phyloP scores from a whole-genome alignment of 53 echinoderm and acorn worm genomes.

The Zoroaster sp. region DNA sequence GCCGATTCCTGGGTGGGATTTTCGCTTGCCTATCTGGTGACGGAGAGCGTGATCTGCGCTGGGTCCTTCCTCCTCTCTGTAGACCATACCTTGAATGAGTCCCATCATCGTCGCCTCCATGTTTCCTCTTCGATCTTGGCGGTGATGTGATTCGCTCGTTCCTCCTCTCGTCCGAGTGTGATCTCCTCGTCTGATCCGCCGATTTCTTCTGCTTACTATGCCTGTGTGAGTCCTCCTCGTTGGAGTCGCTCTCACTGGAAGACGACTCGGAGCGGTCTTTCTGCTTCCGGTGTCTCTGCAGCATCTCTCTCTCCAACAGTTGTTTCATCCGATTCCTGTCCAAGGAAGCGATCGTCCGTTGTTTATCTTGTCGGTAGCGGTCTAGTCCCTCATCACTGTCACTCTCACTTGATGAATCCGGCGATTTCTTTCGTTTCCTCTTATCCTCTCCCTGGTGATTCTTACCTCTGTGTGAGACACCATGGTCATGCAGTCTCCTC shows the following conservation, averaged over 20 bases:
- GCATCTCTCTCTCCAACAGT: slow-evolving; percentile 35
- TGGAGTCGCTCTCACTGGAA: slow-evolving; percentile 26
- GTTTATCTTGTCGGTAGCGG: not conserved
- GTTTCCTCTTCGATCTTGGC: not conserved
- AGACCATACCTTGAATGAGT: not conserved
- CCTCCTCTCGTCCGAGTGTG: not conserved
- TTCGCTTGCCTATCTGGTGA: not conserved
- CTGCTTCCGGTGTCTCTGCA: not conserved
- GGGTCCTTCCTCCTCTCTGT: slow-evolving; percentile 8
- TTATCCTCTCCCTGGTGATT: not conserved
- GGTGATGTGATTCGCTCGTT: not conserved
- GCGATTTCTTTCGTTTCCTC: not conserved
- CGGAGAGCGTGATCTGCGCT: not conserved
- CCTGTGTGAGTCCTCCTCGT: not conserved
- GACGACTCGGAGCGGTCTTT: slow-evolving; percentile 3
- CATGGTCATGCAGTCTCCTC: not conserved
- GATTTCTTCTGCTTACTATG: not conserved
- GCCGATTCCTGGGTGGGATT: slow-evolving; percentile 2
- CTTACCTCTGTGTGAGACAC: not conserved
- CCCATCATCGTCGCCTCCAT: not conserved
- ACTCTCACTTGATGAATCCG: slow-evolving; percentile 7
- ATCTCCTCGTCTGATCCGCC: not conserved
- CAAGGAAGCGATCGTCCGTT: slow-evolving; percentile 7
- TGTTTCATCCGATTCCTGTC: slow-evolving; percentile 13
- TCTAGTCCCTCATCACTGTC: not conserved